A percentile compares a stretch with the other conserved stretches of the same genome.
Conservation (phyloP, 2,888 invertebrate species). For the Panzeria rudis region DNA sequence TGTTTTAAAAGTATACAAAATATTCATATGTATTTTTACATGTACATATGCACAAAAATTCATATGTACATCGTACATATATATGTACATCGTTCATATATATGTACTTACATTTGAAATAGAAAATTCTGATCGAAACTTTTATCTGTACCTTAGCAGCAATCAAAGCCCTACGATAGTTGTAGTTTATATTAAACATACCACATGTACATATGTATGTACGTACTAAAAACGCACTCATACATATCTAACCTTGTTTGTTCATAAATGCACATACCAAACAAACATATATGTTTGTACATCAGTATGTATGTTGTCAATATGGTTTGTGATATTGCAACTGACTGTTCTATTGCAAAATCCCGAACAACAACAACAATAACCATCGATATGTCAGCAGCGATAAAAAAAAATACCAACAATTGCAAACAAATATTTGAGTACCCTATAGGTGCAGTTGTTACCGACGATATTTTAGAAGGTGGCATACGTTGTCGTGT, state of each 20-base stretch:
- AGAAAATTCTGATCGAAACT: slow-evolving; percentile 62
- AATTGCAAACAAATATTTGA: slow-evolving; percentile 47
- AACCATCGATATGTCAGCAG: slow-evolving; percentile 73
- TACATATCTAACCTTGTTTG: slow-evolving; percentile 36
- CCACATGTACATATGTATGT: slow-evolving; percentile 17
- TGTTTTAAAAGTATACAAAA: background rate
- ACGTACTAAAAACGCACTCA: slow-evolving; percentile 16
- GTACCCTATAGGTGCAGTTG: too few relatives aligned
- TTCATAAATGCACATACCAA: slow-evolving; percentile 9
- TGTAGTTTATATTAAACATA: slow-evolving; percentile 47
- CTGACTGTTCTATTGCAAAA: slow-evolving; percentile 73
- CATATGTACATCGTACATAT: too few relatives aligned
- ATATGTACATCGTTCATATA: background rate
- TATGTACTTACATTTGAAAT: slow-evolving; percentile 29
- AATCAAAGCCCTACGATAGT: slow-evolving; percentile 49
- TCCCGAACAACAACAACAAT: slow-evolving; percentile 65
- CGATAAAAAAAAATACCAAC: slow-evolving; percentile 64
- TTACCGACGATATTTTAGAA: too few relatives aligned
- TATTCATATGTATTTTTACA: background rate
- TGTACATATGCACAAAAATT: too few relatives aligned
- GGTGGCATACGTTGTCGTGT: too few relatives aligned
- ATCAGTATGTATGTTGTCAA: slow-evolving; percentile 43
- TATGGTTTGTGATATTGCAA: slow-evolving; percentile 67
- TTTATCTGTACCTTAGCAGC: slow-evolving; percentile 71
- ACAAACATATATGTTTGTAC: background rate